Percentiles rank a stretch among this genome's conserved stretches.
Evolutionary conservation across 2,888 invertebrate genomes (phyloP).

Genomic region (Biston betularia): DNA sequence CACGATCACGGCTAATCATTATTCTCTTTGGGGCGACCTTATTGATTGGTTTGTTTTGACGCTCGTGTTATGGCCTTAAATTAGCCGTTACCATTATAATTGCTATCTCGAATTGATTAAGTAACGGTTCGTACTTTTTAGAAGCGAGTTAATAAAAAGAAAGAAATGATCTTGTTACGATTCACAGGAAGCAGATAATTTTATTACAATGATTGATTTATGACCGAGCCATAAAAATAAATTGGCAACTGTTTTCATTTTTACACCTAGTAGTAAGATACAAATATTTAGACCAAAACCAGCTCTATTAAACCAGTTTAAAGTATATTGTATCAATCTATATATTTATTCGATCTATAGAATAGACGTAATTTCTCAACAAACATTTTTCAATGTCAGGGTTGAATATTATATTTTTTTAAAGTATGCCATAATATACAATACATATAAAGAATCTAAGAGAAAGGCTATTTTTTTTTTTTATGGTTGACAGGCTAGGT

Average conservation of each 20-base stretch:
- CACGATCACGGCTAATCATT: conserved; percentile 40
- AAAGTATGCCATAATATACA: too few relatives aligned
- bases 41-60: conserved; percentile 48
- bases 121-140: conserved; percentile 38
- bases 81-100: conserved; percentile 35
- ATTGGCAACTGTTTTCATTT: conserved; percentile 39
- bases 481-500: too few relatives aligned
- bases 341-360: too few relatives aligned
- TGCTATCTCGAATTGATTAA: conserved; percentile 39
- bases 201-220: conserved; percentile 44
- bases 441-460: too few relatives aligned
- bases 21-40: conserved; percentile 39
- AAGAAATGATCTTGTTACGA: conserved; percentile 35
- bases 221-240: conserved; percentile 37
- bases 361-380: too few relatives aligned
- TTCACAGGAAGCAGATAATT: conserved; percentile 43
- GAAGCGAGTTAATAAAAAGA: conserved; percentile 38
- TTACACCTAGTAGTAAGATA: conserved; percentile 14
- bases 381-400: too few relatives aligned
- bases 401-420: too few relatives aligned
- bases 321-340: too few relatives aligned
- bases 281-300: background rate
- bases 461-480: too few relatives aligned
- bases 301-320: too few relatives aligned
- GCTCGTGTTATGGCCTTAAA: conserved; percentile 39